Evolutionary conservation across 1,140 invertebrate genomes (phyloP).

Genomic region (Megathymus violae): DNA sequence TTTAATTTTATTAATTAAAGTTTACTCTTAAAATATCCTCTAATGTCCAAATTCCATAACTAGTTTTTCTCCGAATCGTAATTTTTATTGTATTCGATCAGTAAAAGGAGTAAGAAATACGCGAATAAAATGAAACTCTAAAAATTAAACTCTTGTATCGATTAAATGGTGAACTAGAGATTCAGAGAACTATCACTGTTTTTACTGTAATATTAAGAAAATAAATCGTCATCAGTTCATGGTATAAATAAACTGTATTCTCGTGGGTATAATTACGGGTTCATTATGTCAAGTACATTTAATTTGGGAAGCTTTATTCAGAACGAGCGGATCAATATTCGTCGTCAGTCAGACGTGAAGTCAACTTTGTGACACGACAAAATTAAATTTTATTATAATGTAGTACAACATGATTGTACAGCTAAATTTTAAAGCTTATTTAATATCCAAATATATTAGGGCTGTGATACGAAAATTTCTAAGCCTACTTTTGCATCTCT

Average conservation of each 20-base stretch:
- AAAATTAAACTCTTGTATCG: too few species aligned
- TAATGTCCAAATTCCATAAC: too few species aligned
- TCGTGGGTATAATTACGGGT: conserved; percentile 8
- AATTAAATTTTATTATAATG: conserved; percentile 20
- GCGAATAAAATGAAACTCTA: too few species aligned
- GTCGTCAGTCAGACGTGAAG: conserved; percentile 22
- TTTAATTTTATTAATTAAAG: too few species aligned
- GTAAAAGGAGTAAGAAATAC: too few species aligned
- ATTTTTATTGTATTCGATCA: too few species aligned
- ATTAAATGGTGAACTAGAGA: neutral
- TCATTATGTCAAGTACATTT: conserved; percentile 27
- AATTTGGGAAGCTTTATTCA: conserved; percentile 19
- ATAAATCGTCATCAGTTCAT: neutral
- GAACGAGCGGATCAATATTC: conserved; percentile 22
- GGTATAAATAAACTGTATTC: neutral
- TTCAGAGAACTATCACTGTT: neutral
- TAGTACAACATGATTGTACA: neutral
- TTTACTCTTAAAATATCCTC: too few species aligned
- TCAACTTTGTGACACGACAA: conserved; percentile 25
- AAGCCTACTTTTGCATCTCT: too few species aligned
- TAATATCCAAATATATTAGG: neutral
- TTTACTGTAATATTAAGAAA: neutral
- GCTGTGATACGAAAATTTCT: too few species aligned
- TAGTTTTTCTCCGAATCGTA: too few species aligned
- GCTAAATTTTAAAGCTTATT: neutral